Percentiles rank a stretch among this genome's conserved stretches.
Evolutionary conservation across 1,140 invertebrate genomes (phyloP).

Genomic region (Sycobia sp.): DNA sequence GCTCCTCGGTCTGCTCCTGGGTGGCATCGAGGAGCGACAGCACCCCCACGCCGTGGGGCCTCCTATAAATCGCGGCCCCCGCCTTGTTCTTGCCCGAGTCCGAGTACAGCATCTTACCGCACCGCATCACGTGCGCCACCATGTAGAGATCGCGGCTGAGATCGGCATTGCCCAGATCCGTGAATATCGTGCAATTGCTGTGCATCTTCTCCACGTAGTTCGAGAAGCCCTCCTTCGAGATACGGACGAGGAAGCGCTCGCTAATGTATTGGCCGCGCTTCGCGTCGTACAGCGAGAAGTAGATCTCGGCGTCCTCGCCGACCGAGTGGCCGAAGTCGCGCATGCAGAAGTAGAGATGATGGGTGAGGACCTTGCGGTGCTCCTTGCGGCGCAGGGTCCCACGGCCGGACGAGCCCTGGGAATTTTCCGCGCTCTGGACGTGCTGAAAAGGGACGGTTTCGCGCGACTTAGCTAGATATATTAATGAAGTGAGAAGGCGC

Average conservation of each 20-base stretch:
- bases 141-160: slow-evolving; percentile 82
- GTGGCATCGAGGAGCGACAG: slow-evolving; percentile 69
- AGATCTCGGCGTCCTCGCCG: slow-evolving; percentile 86
- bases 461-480: no score
- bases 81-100: slow-evolving; percentile 75
- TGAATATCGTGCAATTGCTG: slow-evolving; percentile 87
- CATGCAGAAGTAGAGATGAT: slow-evolving; percentile 88
- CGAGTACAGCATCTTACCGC: slow-evolving; percentile 84
- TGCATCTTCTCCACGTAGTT: slow-evolving; percentile 87
- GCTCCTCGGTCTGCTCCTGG: slow-evolving; percentile 67
- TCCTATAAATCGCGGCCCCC: slow-evolving; percentile 66
- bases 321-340: slow-evolving; percentile 84
- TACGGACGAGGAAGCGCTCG: slow-evolving; percentile 84
- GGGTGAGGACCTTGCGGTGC: slow-evolving; percentile 72
- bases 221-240: slow-evolving; percentile 87
- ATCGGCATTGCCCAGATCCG: slow-evolving; percentile 81
- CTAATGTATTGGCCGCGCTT: slow-evolving; percentile 75
- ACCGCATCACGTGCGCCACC: slow-evolving; percentile 85
- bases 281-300: slow-evolving; percentile 85
- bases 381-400: slow-evolving; percentile 74
- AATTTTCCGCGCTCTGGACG: slow-evolving; percentile 79
- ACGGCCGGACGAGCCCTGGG: slow-evolving; percentile 75
- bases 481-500: no score
- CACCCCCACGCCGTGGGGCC: slow-evolving; percentile 86
- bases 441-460: slow-evolving; percentile 66